These are phyloP conservation scores for Chrysolina americana DNA, from an alignment of 2,888 invertebrate species.

Conservation along the genomic window DNA sequence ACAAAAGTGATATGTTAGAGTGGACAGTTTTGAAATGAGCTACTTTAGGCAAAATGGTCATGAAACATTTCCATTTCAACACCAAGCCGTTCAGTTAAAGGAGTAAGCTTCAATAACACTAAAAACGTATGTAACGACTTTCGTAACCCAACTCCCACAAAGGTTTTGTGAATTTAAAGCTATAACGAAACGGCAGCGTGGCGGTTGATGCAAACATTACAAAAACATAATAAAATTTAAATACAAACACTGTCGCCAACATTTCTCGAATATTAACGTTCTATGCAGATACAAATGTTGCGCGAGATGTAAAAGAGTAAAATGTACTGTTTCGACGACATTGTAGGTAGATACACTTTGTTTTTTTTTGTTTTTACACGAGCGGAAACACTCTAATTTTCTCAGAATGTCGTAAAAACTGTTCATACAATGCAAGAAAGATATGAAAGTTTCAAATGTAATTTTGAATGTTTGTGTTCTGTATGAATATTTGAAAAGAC, in stretches of 20 bases:
- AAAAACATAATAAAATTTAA: constrained; percentile 6
- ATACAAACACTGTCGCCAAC: constrained; percentile 9
- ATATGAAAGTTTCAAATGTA: neutral
- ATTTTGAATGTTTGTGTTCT: neutral
- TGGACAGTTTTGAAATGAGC: too few species aligned
- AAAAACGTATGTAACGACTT: constrained; percentile 15
- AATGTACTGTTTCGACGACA: neutral
- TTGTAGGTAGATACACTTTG: neutral
- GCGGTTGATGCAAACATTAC: constrained; percentile 2
- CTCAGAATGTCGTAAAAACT: neutral
- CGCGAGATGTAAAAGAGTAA: neutral
- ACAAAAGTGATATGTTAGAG: too few species aligned
- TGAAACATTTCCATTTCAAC: neutral
- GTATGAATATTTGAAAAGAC: neutral
- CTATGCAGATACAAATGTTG: neutral
- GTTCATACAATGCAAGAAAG: neutral
- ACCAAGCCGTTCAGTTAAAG: neutral
- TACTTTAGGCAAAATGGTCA: neutral
- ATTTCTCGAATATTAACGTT: neutral
- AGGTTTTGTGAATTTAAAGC: constrained; percentile 16
- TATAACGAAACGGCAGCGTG: neutral
- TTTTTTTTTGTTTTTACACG: neutral
- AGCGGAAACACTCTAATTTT: neutral
- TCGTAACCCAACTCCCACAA: constrained; percentile 26
- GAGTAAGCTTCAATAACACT: neutral